Base-by-base conservation (phyloP, 2,113 vertebrate species). In the Nyctereutes procyonoides region DNA sequence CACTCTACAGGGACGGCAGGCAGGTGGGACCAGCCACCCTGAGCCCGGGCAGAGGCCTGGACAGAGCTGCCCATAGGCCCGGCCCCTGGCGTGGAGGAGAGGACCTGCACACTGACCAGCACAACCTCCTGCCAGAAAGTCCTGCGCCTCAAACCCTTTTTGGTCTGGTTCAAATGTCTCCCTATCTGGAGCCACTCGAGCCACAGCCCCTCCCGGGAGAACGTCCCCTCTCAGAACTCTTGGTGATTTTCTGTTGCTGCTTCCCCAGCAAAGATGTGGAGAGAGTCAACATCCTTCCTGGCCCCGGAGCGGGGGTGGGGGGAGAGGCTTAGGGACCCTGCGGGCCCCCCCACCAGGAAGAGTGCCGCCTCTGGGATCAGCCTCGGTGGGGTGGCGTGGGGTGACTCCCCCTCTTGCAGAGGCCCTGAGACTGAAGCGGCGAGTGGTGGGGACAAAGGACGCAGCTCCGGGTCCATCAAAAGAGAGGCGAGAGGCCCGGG, bases 121-220 rank as follows among this genome's bases (percentile, higher is more conserved):
- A 96, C 79, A 80, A 30, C 2, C 28, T 32, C 2, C 0, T 35
- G 92, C 96, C 96, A 88, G 92, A 60, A 96, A 87, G 67, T 69
- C 60, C 79, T 22, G 14, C 9, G 2, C 69, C 88, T 87, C 77
- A 55, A 86, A 83, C 77, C 96, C 80, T 95, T 93, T 97, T 93
- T 93, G 95, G 95, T 89, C 89, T 69, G 95, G 95, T 90, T 90
- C n/a, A 32, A 56, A 65, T 22, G 56, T 17, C 17, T 90, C 80
- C 88, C 84, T 63, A 10, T 74, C 95, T 84, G 88, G 87, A 95
- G 51, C 10, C 24, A 0, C 28, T 82, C 96, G 77, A 90, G 43
- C 51, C 91, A 91, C 82, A 97, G 28, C 51, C 51, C 73, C 93
- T 87, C 87, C 85, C 0, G 1, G 63, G 14, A 76, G 73, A 60